Evolutionary conservation across 30 jellyfish, hydroid and myxozoan species (phyloP), one percentile per base, ranked within the genome.

Genomic region (Aurelia sp.): DNA sequence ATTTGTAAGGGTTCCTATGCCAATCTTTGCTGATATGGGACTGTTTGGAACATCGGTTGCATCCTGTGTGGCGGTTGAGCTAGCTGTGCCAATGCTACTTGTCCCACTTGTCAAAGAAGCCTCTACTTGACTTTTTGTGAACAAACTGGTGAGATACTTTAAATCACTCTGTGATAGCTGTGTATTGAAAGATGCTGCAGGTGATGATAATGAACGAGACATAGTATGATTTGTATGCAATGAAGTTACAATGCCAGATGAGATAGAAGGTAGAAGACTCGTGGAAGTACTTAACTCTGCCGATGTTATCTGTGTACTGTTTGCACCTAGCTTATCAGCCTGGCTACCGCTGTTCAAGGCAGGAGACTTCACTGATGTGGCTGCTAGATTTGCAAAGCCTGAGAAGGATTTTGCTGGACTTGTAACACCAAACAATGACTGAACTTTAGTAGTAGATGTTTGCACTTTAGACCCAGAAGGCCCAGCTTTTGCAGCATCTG

Each of bases 1-100:
- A 57, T 88, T 88, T 35, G 92, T 79, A 50, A 88, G 81, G 48
- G 96, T 88, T 6, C 96, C 96, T 31, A 88, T 79, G 12, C 90
- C 88, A 21, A 88, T 88, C 71, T 62, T 79, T 1, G 96, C 79
- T n/a, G 96, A 88, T n/a, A 88, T 79, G 21, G 96, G 96, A 51
- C 96, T 88, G 52, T 31, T 76, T n/a, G 89, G 84, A 59, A 79
- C 84, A 74, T 13, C 63, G 11, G 22, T 37, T 13, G 76, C 62
- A 23, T 70, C 85, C 21, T n/a, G 19, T 16, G 78, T 7, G 52
- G 63, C 71, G 9, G 47, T 13, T 7, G 72, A 40, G 40, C 65
- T 55, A 17, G 33, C 58, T 11, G 75, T 13, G 22, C 30, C 44
- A 44, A 8, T 44, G 55, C 15, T 44, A 7, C 55, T 10, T 44